Base-by-base conservation (phyloP, 1,140 invertebrate genomes). In the Polypedilum pembai region DNA sequence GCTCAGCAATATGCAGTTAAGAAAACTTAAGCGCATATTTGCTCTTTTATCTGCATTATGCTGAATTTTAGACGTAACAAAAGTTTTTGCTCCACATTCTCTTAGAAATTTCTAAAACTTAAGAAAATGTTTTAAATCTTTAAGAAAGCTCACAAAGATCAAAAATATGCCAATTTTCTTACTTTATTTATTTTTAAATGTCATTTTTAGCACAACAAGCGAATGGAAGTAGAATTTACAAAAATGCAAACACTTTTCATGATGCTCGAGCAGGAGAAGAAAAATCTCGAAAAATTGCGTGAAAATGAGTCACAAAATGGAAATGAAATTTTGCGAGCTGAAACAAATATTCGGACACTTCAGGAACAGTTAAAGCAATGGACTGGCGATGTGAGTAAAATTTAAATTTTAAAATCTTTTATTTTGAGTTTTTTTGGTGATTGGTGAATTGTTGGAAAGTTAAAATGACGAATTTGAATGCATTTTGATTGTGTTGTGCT, bases 251-350 rank as follows among this genome's bases (percentile, higher is more conserved):
- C 92, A 8, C 86, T 94, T 75, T 87, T 89, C 76, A 85, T 91
- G 75, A 93, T 93, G 91, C 82, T 93, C 77, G 91, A 93, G 77
- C 87, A 92, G 77, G 92, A 93, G 78, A 88, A 89, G 79, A 86
- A 88, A 77, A 91, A 91, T 80, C 87, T 92, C 74, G 88, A 92
- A 75, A 87, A 87, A 75, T 82, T 92, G 74, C 85, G 90, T 76
- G 77, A 79, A 73, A 74, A 40, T 73, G 80, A 79, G 63, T 78
- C 79, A 73, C 78, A 79, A 66, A 80, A 81, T 79, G 79, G 78
- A 45, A 78, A 80, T 76, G 81, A 81, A 76, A 80, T 80, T 74
- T 3, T 12, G 20, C 69, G 79, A 7, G 81, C 81, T 17, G 81
- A 82, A 76, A 79, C 80, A 40, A 82, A 81, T 73, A 82, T 82